phyloP scores from a whole-genome alignment of 1,140 invertebrate species.

The Bombus waltoni region DNA sequence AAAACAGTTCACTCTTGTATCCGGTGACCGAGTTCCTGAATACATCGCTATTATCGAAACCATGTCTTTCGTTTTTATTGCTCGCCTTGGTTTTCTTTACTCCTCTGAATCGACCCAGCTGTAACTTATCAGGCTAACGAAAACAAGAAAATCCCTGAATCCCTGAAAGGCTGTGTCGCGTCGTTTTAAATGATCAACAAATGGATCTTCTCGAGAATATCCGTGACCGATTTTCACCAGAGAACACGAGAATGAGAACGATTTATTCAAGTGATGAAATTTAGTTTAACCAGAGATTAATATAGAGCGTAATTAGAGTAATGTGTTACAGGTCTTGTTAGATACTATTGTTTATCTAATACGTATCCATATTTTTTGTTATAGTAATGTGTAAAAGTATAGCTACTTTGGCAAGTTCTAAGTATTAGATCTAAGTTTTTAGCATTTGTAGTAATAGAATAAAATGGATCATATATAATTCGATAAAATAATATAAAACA shows the following conservation, averaged over 20 bases:
- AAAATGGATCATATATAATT: no score
- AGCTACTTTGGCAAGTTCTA: no score
- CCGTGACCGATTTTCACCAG: neutral
- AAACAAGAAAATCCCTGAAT: neutral
- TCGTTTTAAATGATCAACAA: neutral
- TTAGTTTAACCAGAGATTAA: no score
- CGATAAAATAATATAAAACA: no score
- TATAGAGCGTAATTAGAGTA: neutral
- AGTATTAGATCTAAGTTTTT: no score
- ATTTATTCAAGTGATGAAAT: neutral
- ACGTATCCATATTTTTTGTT: no score
- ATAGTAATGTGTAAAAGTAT: no score
- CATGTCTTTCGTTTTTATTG: neutral
- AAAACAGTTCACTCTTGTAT: neutral
- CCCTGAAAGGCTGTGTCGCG: no score
- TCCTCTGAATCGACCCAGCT: neutral
- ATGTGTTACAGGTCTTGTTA: no score
- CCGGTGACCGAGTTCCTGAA: constrained; percentile 23
- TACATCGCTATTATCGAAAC: constrained; percentile 4
- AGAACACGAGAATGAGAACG: neutral
- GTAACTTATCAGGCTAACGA: neutral
- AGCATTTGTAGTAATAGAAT: no score
- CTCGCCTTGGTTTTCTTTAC: neutral
- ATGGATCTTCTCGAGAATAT: neutral
- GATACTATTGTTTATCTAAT: no score